Conservation (phyloP, 2,888 invertebrate species). For the Margaritifera margaritifera region DNA sequence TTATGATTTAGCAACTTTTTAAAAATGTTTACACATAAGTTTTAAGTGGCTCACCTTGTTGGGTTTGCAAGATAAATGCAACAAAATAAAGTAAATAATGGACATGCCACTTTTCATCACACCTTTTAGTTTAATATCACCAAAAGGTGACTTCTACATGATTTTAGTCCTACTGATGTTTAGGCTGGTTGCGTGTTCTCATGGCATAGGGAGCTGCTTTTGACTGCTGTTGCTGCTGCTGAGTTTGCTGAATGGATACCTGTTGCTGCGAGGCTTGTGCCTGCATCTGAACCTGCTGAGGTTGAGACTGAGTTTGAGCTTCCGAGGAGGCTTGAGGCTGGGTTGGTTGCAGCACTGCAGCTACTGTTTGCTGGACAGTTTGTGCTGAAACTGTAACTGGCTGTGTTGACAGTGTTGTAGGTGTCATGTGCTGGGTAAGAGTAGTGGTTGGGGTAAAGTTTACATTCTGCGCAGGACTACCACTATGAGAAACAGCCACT, state of each 20-base stretch:
- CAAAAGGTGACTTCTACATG: no score
- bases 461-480: constrained; percentile 13
- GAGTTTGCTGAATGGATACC: constrained; percentile 11
- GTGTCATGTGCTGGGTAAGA: constrained; percentile 28
- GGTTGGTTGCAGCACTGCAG: constrained; percentile 4
- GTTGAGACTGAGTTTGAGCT: constrained; percentile 28
- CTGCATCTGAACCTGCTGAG: constrained; percentile 21
- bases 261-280: constrained; percentile 11
- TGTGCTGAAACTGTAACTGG: constrained; percentile 19
- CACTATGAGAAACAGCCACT: constrained; percentile 7
- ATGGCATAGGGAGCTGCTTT: constrained; percentile 59
- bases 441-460: constrained; percentile 25
- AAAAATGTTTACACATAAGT: no score
- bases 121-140: no score
- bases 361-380: constrained; percentile 27
- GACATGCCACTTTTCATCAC: no score
- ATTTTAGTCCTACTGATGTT: constrained; percentile 37
- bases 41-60: no score
- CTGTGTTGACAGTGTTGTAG: constrained; percentile 15
- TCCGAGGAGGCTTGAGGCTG: constrained; percentile 30
- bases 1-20: no score
- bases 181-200: constrained; percentile 63
- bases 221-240: constrained; percentile 33
- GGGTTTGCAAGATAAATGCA: no score
- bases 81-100: no score